phyloP scores from a whole-genome alignment of 2,888 invertebrate species.

The Rhagonycha lutea region DNA sequence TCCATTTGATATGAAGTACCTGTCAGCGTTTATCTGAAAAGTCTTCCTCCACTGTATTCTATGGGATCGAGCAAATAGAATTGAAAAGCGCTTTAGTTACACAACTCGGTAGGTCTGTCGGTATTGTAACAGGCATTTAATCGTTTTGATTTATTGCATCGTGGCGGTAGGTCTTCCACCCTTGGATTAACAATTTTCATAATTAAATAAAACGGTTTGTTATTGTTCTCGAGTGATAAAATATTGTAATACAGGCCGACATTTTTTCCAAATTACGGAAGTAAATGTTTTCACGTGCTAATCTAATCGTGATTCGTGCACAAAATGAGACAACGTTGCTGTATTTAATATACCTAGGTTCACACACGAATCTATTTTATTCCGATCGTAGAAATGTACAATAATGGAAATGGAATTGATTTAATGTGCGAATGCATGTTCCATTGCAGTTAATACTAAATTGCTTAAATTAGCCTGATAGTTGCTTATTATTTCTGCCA shows the following conservation, averaged over 20 bases:
- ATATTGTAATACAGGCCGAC: background rate
- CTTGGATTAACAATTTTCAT: background rate
- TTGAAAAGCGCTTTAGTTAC: background rate
- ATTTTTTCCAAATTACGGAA: slow-evolving; percentile 11
- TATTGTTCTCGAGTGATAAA: background rate
- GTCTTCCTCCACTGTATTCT: background rate
- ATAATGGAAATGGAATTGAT: slow-evolving; percentile 29
- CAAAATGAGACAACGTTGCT: slow-evolving; percentile 2
- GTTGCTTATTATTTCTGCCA: slow-evolving; percentile 23
- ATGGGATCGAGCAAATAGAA: background rate
- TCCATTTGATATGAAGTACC: background rate
- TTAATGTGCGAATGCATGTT: slow-evolving; percentile 27
- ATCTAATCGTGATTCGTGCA: slow-evolving; percentile 13
- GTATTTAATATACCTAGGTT: slow-evolving; percentile 13
- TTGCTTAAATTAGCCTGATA: slow-evolving; percentile 22
- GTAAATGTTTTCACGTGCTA: slow-evolving; percentile 18
- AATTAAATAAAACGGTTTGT: background rate
- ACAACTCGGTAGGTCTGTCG: background rate
- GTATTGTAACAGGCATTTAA: background rate
- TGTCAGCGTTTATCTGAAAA: background rate
- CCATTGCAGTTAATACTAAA: slow-evolving; percentile 23
- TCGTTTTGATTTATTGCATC: slow-evolving; percentile 15
- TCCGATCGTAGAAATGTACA: slow-evolving; percentile 18
- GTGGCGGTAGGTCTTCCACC: slow-evolving; percentile 14
- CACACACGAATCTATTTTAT: slow-evolving; percentile 21